Evolutionary conservation across 1,140 invertebrate genomes (phyloP).

Genomic region (Muscidifurax raptorellus): DNA sequence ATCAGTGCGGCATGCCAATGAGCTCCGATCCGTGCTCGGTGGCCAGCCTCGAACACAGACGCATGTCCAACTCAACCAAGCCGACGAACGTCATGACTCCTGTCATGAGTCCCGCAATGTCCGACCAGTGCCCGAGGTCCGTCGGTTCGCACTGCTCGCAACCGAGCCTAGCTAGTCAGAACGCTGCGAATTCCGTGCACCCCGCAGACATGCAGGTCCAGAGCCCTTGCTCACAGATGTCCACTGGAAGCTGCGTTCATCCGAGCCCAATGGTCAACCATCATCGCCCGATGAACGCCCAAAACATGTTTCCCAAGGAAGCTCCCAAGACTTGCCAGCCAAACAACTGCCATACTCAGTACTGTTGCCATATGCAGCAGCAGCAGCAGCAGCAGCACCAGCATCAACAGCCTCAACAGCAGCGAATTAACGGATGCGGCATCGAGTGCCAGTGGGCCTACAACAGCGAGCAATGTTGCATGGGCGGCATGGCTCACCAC

Average conservation of each 20-base stretch:
- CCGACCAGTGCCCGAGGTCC: conserved; percentile 56
- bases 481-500: conserved; percentile 53
- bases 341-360: conserved; percentile 65
- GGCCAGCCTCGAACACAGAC: conserved; percentile 38
- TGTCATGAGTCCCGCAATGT: conserved; percentile 44
- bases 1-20: conserved; percentile 55
- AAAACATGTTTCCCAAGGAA: conserved; percentile 48
- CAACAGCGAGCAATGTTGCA: conserved; percentile 66
- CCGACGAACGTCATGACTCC: conserved; percentile 12
- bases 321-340: conserved; percentile 64
- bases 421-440: conserved; percentile 64
- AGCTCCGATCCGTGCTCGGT: conserved; percentile 56
- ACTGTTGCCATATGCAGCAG: conserved; percentile 54
- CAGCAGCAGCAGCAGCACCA: conserved; percentile 59
- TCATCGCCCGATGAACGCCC: conserved; percentile 15
- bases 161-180: conserved; percentile 53
- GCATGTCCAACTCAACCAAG: background rate
- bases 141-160: conserved; percentile 61
- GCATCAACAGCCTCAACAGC: conserved; percentile 42
- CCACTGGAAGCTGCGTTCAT: conserved; percentile 63
- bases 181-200: conserved; percentile 48
- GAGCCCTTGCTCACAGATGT: conserved; percentile 60
- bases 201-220: conserved; percentile 50
- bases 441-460: conserved; percentile 70
- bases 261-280: conserved; percentile 51